phyloP scores from a whole-genome alignment of 1,140 invertebrate genomes.

The Goniozus legneri region DNA sequence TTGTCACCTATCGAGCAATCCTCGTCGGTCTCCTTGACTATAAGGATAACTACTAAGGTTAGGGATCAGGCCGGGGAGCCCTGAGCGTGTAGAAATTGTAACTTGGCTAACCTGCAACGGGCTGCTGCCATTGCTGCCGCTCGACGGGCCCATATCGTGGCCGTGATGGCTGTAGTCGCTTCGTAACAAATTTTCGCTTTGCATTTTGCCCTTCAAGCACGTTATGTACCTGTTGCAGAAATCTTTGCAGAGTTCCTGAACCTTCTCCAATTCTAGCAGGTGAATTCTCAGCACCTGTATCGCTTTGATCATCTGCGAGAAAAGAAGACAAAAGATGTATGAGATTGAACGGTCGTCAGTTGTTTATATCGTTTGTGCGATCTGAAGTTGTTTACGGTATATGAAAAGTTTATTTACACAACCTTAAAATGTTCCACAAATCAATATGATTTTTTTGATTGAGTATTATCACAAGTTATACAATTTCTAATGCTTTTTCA shows the following conservation, averaged over 20 bases:
- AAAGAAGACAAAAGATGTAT: no score
- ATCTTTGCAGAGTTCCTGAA: conserved; percentile 95
- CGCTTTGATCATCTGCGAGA: conserved; percentile 88
- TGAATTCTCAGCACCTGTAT: conserved; percentile 96
- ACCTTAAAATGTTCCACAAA: background rate
- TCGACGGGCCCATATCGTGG: conserved; percentile 57
- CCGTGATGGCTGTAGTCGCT: conserved; percentile 67
- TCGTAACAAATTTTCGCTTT: conserved; percentile 84
- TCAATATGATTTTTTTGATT: no score
- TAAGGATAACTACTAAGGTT: conserved; percentile 48
- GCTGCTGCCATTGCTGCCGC: conserved; percentile 57
- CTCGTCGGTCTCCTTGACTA: conserved; percentile 38
- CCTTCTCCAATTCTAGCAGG: conserved; percentile 91
- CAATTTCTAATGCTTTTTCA: no score
- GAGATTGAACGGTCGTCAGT: no score
- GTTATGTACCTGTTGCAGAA: conserved; percentile 96
- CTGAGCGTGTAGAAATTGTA: conserved; percentile 13
- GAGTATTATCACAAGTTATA: no score
- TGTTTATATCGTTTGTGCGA: conserved; percentile 6
- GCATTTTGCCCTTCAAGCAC: conserved; percentile 95
- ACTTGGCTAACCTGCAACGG: conserved; percentile 49
- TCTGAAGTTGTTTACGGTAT: background rate
- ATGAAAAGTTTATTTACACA: conserved; percentile 1
- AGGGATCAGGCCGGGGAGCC: conserved; percentile 28
- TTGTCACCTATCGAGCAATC: no score